Evolutionary conservation across 2,797 vertebrate genomes (phyloP).

Genomic region (Molossus alvarezi): DNA sequence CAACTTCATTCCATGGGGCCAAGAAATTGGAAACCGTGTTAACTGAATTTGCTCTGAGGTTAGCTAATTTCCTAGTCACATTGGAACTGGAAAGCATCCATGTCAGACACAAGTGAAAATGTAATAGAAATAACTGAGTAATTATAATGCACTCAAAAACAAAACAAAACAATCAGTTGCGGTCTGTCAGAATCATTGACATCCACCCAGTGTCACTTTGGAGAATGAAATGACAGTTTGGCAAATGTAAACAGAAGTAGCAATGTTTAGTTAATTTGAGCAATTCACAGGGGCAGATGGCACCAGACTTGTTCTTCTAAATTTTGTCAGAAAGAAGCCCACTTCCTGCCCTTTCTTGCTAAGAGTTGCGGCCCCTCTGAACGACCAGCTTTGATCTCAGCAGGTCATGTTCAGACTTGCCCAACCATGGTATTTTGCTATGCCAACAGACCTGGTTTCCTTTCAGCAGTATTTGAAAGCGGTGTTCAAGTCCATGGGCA

Average conservation of each 20-base stretch:
- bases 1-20: background rate
- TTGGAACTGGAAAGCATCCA: background rate
- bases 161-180: background rate
- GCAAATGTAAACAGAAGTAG: background rate
- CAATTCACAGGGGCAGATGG: conserved; percentile 63
- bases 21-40: background rate
- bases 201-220: background rate
- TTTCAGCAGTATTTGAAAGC: conserved; percentile 68
- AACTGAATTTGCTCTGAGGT: background rate
- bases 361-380: conserved; percentile 50
- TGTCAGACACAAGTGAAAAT: background rate
- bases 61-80: background rate
- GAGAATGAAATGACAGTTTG: background rate
- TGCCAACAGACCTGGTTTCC: conserved; percentile 70
- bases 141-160: background rate
- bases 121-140: background rate
- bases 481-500: conserved; percentile 64
- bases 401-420: conserved; percentile 73
- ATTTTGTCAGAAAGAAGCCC: conserved; percentile 63
- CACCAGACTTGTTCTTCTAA: conserved; percentile 70
- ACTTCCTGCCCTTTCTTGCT: conserved; percentile 40
- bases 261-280: background rate
- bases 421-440: conserved; percentile 59
- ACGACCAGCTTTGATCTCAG: conserved; percentile 62
- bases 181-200: conserved; percentile 30